These are phyloP conservation scores for Nezara viridula DNA, from an alignment of 2,888 invertebrate species.

Conservation along the genomic window DNA sequence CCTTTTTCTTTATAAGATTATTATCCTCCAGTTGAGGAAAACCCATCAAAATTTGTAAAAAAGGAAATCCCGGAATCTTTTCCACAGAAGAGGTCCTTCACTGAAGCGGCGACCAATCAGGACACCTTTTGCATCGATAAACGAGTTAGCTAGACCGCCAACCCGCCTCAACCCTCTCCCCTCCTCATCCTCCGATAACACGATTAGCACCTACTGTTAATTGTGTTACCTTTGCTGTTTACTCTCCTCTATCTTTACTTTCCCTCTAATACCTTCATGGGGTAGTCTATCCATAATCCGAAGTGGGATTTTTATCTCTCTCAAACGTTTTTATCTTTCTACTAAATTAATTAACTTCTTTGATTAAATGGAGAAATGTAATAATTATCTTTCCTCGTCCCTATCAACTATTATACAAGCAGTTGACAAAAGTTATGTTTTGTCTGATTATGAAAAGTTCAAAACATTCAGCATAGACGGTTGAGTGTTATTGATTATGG, in stretches of 20 bases:
- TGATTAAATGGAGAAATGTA: too few species aligned
- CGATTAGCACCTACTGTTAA: neutral
- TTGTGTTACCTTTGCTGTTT: slow-evolving; percentile 3
- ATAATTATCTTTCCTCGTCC: too few species aligned
- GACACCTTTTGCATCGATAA: slow-evolving; percentile 21
- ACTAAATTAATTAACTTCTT: too few species aligned
- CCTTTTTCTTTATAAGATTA: neutral
- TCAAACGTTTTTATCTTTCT: too few species aligned
- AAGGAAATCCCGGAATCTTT: neutral
- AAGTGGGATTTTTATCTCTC: too few species aligned
- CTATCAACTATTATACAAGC: too few species aligned
- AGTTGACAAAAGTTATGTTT: too few species aligned
- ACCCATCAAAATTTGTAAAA: neutral
- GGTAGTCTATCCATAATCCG: neutral
- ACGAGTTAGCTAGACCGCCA: neutral
- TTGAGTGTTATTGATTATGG: too few species aligned
- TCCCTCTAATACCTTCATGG: neutral
- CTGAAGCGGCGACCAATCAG: neutral
- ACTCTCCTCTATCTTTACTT: neutral
- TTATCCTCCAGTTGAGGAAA: neutral
- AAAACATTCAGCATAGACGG: too few species aligned
- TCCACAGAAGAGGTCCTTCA: neutral
- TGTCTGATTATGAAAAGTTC: too few species aligned
- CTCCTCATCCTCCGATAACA: neutral
- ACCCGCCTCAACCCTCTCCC: neutral